Evolutionary conservation across 2,888 invertebrate species (phyloP), one percentile per base, ranked within the genome.

Genomic region (Ecliptopera silaceata): DNA sequence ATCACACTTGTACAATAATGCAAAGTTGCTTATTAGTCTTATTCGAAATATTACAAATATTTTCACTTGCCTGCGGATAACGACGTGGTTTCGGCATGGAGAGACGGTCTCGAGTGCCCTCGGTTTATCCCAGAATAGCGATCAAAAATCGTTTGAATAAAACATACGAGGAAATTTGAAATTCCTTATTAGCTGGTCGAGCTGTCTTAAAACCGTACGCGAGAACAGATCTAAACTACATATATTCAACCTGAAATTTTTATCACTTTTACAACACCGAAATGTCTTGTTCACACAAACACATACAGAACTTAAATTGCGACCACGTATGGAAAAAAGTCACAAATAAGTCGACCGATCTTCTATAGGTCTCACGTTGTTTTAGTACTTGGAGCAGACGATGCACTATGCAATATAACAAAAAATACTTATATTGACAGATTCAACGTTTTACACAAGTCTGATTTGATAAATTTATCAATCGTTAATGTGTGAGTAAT

Each of bases 131-230:
- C 3, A n/a, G 4, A 17, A 20, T 29, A 22, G 17, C 32, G 17
- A 56, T 46, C 38, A 56, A 43, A 22, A 57, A 20, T 38, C 42
- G 5, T 31, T 43, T 47, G 59, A 55, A 52, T 45, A 46, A 51
- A 58, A 51, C 55, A 49, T 45, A 17, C 12, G 6, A n/a, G 34
- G 22, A 29, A 26, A 36, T 58, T 54, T 46, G 12, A 49, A 47
- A 56, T 51, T 51, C 42, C 11, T 6, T 32, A 34, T 38, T 11
- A 29, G 38, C 13, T 10, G 2, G 20, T 34, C 32, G n/a, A n/a
- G n/a, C 18, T 5, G 18, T 34, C 17, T 32, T 34, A 26, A 11
- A 17, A 32, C n/a, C 2, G 12, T 34, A 5, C 13, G 32, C 32
- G 34, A 13, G 34, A 13, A 34, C 4, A 2, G 13, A 34, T 13